phyloP scores from a whole-genome alignment of 1,140 invertebrate species.

The Mizuhopecten yessoensis region DNA sequence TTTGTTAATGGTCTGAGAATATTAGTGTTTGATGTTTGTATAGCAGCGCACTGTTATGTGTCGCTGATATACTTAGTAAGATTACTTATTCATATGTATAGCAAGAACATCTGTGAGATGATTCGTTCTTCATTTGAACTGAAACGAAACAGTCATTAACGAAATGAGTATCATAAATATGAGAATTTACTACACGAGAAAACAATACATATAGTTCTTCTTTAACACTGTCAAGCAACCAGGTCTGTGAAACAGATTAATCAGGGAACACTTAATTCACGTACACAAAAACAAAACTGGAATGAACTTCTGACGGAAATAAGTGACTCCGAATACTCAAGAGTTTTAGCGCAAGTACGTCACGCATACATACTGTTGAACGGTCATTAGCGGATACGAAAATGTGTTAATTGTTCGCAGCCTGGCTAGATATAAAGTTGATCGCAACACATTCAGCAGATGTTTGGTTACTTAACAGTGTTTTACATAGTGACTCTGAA shows the following conservation, averaged over 20 bases:
- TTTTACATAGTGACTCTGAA: conserved; percentile 28
- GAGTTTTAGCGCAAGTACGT: neutral
- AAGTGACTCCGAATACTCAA: neutral
- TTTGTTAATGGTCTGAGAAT: too few species aligned
- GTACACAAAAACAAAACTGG: neutral
- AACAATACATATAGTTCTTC: neutral
- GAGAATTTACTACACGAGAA: neutral
- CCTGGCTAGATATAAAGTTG: neutral
- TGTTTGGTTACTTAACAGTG: neutral
- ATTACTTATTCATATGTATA: too few species aligned
- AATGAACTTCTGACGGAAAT: neutral
- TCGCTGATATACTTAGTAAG: too few species aligned
- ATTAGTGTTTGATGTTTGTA: too few species aligned
- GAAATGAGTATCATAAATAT: neutral
- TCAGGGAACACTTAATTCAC: neutral
- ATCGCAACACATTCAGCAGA: neutral
- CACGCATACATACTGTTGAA: neutral
- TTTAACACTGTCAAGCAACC: conserved; percentile 38
- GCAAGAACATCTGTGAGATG: too few species aligned
- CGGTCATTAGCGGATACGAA: neutral
- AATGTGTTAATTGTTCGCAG: too few species aligned
- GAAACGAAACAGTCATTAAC: neutral
- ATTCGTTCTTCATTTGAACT: neutral
- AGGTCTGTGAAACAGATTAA: neutral
- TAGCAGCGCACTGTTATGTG: too few species aligned